phyloP scores from a whole-genome alignment of 2,797 vertebrate genomes.

The Argyrosomus regius region DNA sequence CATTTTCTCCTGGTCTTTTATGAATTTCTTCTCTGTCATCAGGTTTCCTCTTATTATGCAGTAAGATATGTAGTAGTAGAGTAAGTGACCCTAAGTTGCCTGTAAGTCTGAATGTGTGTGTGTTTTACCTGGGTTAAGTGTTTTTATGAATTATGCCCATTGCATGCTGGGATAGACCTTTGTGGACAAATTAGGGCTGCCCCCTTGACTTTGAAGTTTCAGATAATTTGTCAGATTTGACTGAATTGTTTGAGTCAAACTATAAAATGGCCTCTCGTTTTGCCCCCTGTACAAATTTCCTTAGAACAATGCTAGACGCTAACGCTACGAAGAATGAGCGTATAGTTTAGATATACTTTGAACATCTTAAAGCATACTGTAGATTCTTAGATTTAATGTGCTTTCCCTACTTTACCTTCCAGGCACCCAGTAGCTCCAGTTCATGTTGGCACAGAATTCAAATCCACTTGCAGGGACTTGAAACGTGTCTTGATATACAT shows the following conservation, averaged over 20 bases:
- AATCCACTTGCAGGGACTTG: constrained; percentile 36
- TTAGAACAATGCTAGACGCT: neutral
- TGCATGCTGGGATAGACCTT: neutral
- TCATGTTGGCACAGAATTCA: constrained; percentile 33
- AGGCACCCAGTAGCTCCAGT: constrained; percentile 4
- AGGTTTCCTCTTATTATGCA: neutral
- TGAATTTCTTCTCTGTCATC: neutral
- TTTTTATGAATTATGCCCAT: neutral
- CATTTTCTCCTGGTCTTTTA: neutral
- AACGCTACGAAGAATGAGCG: neutral
- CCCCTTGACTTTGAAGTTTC: neutral
- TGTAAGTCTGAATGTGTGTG: neutral
- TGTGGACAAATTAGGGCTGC: neutral
- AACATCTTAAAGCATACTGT: neutral
- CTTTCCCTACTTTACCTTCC: constrained; percentile 13
- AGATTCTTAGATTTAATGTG: neutral
- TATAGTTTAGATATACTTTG: neutral
- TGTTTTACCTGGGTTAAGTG: neutral
- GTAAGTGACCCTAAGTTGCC: neutral
- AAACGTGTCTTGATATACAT: constrained; percentile 13
- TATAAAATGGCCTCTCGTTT: neutral
- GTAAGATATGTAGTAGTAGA: neutral
- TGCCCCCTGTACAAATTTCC: neutral
- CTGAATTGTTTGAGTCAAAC: neutral
- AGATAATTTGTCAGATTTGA: neutral